These are phyloP conservation scores for Hydropotes inermis DNA, from an alignment of 2,113 vertebrate genomes.

Conservation along the genomic window DNA sequence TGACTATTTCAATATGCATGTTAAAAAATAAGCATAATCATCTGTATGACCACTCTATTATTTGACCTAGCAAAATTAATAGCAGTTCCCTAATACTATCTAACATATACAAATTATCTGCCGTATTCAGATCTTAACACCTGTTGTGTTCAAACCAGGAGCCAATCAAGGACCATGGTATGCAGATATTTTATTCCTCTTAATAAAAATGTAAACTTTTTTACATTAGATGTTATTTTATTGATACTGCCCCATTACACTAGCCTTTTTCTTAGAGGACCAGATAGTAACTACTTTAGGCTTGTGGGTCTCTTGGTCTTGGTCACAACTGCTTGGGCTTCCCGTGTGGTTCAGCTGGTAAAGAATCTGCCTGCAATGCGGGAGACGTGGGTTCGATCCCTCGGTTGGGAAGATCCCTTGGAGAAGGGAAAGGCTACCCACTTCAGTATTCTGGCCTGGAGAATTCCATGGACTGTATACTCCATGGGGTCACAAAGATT, in stretches of 20 bases:
- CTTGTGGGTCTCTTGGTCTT: neutral
- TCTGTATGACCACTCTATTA: neutral
- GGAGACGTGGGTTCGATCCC: neutral
- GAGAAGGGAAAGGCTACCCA: neutral
- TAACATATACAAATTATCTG: neutral
- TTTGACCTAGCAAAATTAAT: neutral
- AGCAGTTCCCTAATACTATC: neutral
- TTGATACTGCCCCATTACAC: neutral
- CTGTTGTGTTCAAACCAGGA: neutral
- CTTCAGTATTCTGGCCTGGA: neutral
- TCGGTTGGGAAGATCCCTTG: neutral
- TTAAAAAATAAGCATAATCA: neutral
- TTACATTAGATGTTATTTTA: slow-evolving; percentile 27
- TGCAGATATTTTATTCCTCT: neutral
- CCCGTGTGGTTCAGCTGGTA: neutral
- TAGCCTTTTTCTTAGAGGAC: neutral
- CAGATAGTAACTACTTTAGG: neutral
- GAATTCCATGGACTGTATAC: neutral
- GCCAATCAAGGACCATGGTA: neutral
- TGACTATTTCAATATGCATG: neutral
- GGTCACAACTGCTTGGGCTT: neutral
- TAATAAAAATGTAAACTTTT: neutral
- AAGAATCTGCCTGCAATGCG: neutral
- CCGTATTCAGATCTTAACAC: neutral
- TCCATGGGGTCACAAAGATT: neutral